Evolutionary conservation across 2,797 vertebrate species (phyloP).

Genomic region (Platalea minor): DNA sequence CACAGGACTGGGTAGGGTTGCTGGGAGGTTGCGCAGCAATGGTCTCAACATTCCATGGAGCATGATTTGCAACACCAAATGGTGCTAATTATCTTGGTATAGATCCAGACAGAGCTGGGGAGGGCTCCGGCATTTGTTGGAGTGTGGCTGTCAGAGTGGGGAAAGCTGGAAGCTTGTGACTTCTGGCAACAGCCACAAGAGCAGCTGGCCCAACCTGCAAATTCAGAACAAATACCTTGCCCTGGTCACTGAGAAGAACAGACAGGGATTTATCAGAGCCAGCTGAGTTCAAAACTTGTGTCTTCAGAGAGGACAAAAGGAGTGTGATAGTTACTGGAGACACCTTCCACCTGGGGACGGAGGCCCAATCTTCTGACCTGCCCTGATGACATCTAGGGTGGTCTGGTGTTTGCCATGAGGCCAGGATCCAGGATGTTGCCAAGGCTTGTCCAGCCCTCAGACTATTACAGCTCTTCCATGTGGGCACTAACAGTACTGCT

Average conservation of each 20-base stretch:
- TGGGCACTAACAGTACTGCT: not conserved
- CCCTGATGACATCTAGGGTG: not conserved
- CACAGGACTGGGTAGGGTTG: not conserved
- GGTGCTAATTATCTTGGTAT: not conserved
- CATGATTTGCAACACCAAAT: not conserved
- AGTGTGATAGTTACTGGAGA: not conserved
- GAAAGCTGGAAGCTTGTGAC: not conserved
- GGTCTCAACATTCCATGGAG: not conserved
- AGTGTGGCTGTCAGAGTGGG: not conserved
- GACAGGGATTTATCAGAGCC: not conserved
- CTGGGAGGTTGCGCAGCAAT: too few species aligned
- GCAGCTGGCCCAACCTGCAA: not conserved
- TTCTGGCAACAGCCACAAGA: not conserved
- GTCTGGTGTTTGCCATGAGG: not conserved
- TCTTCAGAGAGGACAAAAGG: not conserved
- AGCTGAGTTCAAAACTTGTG: not conserved
- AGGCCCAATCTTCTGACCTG: not conserved
- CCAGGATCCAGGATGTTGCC: fast-evolving
- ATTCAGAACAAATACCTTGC: not conserved
- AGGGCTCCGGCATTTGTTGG: not conserved
- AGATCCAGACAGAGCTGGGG: not conserved
- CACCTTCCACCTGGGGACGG: fast-evolving
- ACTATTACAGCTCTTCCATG: not conserved
- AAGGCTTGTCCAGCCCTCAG: not conserved
- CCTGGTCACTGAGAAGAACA: not conserved